phyloP scores from a whole-genome alignment of 2,888 invertebrate genomes.

The Chirona hameri region DNA sequence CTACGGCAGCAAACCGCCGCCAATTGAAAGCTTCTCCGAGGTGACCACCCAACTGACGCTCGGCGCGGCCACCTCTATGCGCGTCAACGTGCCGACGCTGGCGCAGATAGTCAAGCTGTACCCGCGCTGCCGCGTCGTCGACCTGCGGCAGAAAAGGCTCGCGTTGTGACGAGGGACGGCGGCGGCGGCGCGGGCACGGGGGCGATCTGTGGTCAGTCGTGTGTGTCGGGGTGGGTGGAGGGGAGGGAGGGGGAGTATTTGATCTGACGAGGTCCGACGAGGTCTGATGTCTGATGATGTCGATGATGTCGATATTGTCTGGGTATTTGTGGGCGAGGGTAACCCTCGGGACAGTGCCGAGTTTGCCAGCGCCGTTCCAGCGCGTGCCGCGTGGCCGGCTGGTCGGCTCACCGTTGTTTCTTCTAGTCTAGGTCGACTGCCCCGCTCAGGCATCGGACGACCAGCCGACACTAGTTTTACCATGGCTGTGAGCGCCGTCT shows the following conservation, averaged over 20 bases:
- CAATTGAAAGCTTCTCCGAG: neutral
- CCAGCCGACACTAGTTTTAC: neutral
- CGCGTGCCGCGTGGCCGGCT: too few species aligned
- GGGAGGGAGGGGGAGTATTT: too few species aligned
- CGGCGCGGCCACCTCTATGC: neutral
- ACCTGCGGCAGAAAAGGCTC: neutral
- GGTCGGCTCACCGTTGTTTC: too few species aligned
- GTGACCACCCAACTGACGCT: slow-evolving; percentile 27
- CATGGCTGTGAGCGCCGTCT: neutral
- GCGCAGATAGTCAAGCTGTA: slow-evolving; percentile 27
- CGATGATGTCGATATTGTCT: too few species aligned
- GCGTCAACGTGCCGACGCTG: slow-evolving; percentile 27
- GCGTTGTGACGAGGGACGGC: neutral
- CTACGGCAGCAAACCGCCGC: slow-evolving; percentile 6
- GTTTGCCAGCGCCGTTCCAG: too few species aligned
- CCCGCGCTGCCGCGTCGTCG: neutral
- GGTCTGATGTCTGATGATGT: too few species aligned
- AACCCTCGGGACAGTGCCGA: too few species aligned
- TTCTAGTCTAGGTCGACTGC: neutral
- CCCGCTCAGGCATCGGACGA: neutral
- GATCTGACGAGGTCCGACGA: too few species aligned
- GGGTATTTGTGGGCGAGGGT: too few species aligned
- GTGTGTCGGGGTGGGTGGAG: too few species aligned
- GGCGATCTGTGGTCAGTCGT: too few species aligned
- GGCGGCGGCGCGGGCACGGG: too few species aligned